Percentiles rank a stretch among this genome's conserved stretches.
phyloP scores from a whole-genome alignment of 2,888 invertebrate genomes.

The Drosophila rellima region DNA sequence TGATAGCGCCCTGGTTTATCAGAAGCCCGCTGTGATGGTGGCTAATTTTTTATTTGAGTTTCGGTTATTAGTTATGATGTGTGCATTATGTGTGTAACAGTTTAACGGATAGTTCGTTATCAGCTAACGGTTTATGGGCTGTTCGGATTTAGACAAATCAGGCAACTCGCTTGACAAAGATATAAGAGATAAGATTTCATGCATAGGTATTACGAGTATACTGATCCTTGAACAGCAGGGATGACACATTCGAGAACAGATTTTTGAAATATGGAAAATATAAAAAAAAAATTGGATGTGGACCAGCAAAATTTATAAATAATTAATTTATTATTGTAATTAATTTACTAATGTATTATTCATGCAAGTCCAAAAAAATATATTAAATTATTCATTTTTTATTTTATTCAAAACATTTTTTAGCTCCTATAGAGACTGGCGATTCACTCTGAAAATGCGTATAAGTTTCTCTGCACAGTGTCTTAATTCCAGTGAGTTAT shows the following conservation, averaged over 20 bases:
- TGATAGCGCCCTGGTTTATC: conserved; percentile 35
- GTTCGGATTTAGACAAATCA: conserved; percentile 18
- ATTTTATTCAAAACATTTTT: too few species aligned
- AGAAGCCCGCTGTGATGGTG: conserved; percentile 33
- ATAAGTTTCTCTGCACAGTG: too few species aligned
- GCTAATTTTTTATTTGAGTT: conserved; percentile 20
- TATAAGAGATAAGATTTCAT: conserved; percentile 15
- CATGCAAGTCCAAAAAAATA: too few species aligned
- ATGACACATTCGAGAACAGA: neutral
- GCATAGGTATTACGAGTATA: neutral
- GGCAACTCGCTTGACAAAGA: conserved; percentile 17
- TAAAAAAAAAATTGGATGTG: too few species aligned
- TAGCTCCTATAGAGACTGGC: too few species aligned
- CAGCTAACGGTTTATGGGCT: conserved; percentile 27
- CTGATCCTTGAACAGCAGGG: neutral
- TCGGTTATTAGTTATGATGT: conserved; percentile 26
- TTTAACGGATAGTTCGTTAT: conserved; percentile 28
- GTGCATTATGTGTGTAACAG: conserved; percentile 1
- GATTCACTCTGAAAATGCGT: too few species aligned
- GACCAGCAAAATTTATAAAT: neutral
- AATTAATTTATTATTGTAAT: too few species aligned
- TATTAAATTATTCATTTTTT: too few species aligned
- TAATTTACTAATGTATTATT: too few species aligned
- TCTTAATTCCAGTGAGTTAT: too few species aligned
- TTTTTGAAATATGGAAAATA: neutral